These are phyloP conservation scores for Vespertilio murinus DNA, from an alignment of 2,797 vertebrate species.

Conservation along the genomic window DNA sequence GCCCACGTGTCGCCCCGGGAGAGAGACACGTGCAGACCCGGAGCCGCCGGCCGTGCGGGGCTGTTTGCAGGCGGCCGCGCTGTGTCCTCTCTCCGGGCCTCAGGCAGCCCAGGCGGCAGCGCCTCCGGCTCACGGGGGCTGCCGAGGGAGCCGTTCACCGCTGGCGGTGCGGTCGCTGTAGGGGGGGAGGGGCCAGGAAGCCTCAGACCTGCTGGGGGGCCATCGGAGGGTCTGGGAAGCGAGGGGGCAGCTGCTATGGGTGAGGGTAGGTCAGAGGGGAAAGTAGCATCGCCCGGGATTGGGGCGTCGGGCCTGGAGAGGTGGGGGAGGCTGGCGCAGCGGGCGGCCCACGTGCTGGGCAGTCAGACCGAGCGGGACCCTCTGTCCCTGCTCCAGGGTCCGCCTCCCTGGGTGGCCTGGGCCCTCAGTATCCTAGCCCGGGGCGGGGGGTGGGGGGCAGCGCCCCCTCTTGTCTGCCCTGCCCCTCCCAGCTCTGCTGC, in stretches of 20 bases:
- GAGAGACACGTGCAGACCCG: background rate
- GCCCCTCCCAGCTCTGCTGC: background rate
- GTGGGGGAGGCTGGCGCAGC: too few species aligned
- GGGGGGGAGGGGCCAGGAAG: background rate
- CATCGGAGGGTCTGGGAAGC: rapidly evolving
- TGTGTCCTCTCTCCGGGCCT: background rate
- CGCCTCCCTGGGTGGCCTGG: background rate
- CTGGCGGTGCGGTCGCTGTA: rapidly evolving
- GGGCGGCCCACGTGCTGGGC: background rate
- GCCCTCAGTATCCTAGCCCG: rapidly evolving
- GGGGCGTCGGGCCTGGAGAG: background rate
- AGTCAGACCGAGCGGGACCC: rapidly evolving
- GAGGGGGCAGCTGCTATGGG: rapidly evolving
- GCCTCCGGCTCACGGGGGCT: background rate
- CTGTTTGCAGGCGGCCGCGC: background rate
- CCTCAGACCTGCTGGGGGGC: rapidly evolving
- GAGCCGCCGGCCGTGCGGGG: background rate
- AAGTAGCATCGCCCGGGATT: rapidly evolving
- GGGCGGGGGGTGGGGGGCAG: too few species aligned
- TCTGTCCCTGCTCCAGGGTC: background rate
- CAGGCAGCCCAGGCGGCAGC: background rate
- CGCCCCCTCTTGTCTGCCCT: background rate
- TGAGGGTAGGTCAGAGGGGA: background rate
- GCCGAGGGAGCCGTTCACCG: background rate
- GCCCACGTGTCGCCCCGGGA: background rate